These are phyloP conservation scores for Gymnoscopelus microlampas DNA, from an alignment of 2,797 vertebrate genomes.

Conservation along the genomic window DNA sequence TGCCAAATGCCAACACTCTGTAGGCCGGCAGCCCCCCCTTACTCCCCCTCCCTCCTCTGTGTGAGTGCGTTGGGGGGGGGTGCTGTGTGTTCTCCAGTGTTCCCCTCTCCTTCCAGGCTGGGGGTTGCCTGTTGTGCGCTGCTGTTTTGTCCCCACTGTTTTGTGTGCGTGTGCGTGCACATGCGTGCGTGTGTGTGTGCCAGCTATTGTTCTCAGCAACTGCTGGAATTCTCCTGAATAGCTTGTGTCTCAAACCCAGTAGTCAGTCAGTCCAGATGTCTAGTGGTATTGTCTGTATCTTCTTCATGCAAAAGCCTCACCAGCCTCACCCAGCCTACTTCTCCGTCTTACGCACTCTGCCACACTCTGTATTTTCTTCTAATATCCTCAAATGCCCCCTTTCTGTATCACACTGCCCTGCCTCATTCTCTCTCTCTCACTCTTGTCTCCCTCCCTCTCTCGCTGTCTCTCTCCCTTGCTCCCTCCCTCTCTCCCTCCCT, in stretches of 20 bases:
- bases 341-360: too few relatives aligned
- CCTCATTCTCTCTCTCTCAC: too few relatives aligned
- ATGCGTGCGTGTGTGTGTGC: constrained; percentile 3
- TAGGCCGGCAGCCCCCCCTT: constrained; percentile 13
- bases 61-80: constrained; percentile 15
- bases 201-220: constrained; percentile 56
- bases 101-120: constrained; percentile 40
- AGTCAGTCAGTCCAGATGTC: constrained; percentile 31
- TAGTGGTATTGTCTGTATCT: constrained; percentile 39
- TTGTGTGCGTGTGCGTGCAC: not conserved
- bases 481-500: too few relatives aligned
- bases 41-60: not conserved
- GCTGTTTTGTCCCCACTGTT: constrained; percentile 35
- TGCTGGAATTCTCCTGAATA: constrained; percentile 63
- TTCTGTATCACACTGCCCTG: too few relatives aligned
- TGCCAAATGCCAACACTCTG: constrained; percentile 71
- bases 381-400: too few relatives aligned
- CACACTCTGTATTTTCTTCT: too few relatives aligned
- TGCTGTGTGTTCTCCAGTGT: constrained; percentile 48
- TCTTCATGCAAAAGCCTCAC: not conserved
- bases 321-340: too few relatives aligned
- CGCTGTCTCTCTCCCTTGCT: too few relatives aligned
- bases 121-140: constrained; percentile 41
- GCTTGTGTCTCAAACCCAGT: constrained; percentile 42
- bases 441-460: too few relatives aligned